Base-by-base conservation (phyloP, 1,140 invertebrate species). In the Drosophila aff. region DNA sequence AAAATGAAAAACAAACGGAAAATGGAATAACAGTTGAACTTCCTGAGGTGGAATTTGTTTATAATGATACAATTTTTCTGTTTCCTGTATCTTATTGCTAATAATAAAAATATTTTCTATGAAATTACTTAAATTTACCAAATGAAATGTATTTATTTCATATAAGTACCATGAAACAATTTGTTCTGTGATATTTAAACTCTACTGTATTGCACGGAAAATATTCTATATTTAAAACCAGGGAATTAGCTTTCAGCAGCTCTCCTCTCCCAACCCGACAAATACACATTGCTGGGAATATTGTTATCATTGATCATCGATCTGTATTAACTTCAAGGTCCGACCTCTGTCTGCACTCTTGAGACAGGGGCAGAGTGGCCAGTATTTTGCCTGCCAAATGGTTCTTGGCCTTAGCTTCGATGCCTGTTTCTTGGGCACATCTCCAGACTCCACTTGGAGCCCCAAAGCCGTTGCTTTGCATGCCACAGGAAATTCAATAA, bases 381-480 rank as follows among this genome's bases (percentile, higher is more conserved):
- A 16, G 26, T 7, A 7, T 2, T 13, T 8, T 15, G 4, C 36
- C 15, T 9, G 2, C 21, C 23, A 38, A 33, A 13, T 65, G 53
- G 15, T n/a, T 31, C 9, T 23, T 41, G 47, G 23, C 1, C 26
- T 59, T 4, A 40, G 18, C 36, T 31, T 5, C 40, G 15, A 31
- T 23, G 2, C 18, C 26, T 10, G 43, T 49, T 9, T 31, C 6
- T 9, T 18, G 18, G 33, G 26, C 41, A 47, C 36, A 38, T 64
- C 61, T 40, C 4, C 10, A n/a, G 16, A 40, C 33, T 38, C 33
- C 50, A 53, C 50, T 53, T 21, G 31, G 28, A 52, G 16, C 28
- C n/a, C n/a, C 50, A 15, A 55, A 60, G 18, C 21, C 40, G 7
- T 47, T 67, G 23, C 76, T 67, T 76, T 74, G 66, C 77, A 73